Evolutionary conservation across 2,888 invertebrate genomes (phyloP), one percentile per base, ranked within the genome.

Genomic region (Agapostemon virescens): DNA sequence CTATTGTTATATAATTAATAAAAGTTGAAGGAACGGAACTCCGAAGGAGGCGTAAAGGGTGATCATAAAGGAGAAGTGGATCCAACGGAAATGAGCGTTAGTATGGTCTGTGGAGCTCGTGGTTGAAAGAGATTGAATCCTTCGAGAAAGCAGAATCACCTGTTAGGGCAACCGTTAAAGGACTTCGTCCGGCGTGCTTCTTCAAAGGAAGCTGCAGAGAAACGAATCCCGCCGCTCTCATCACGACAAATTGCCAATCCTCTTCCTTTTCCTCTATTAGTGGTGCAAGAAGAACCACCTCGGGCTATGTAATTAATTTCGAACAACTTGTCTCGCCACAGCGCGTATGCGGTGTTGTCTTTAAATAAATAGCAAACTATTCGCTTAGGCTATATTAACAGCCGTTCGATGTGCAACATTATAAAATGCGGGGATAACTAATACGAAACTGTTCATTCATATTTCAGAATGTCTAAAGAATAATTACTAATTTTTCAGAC

Each of bases 61-160:
- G 49, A 63, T 55, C 64, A 77, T 49, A 52, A 77, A 75, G 64
- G 61, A 69, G 49, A 79, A 26, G 73, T 26, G 67, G 52, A 74
- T 66, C 23, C 49, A 40, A 45, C 79, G 86, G 84, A 86, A 85
- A 86, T 85, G 86, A 86, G 77, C 86, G 77, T 84, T 84, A 84
- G 82, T 79, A 69, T 75, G 77, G 74, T 63, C 45, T 64, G 67
- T 20, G 70, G 17, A 66, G 69, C 52, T 20, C n/a, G 66, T 66
- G 72, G 74, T 69, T 80, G 80, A 84, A 87, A 86, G 86, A 84
- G 84, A 86, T 87, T 86, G 84, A 84, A 86, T 87, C 82, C 78
- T 87, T 82, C 82, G 82, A 78, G 73, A 67, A 86, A 76, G 69
- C 79, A 45, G 73, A 78, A 84, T 87, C 87, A 87, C 81, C 85